Base-by-base conservation (phyloP, 2,797 vertebrate species). In the Sebastes oblongus region DNA sequence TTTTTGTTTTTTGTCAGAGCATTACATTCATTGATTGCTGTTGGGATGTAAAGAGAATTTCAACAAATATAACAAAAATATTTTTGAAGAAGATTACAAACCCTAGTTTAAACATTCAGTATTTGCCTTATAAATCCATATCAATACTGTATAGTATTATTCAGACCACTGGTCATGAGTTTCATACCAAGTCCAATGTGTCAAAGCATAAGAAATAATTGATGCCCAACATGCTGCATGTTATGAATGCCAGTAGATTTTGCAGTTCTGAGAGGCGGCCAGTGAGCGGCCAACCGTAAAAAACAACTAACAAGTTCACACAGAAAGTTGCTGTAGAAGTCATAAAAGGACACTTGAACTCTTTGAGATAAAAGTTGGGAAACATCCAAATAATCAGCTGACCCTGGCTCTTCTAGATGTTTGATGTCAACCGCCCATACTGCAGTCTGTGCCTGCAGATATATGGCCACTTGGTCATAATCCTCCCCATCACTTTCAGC, bases 401-500 rank as follows among this genome's bases (percentile, higher is more conserved):
- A 54, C 59, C 20, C 30, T 25, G 69, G 59, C 10, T 67, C 20
- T 24, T 81, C 42, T 64, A 29, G 74, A 84, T 27, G n/a, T 50
- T 82, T 79, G 16, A 75, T 2, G 55, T 39, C 36, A 61, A 20
- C 18, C 56, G 8, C 22, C 46, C 22, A 29, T 12, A 50, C 24
- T 22, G 13, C 7, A 16, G 27, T 9, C 54, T 58, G 6, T 34
- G 9, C 62, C 55, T n/a, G 46, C 25, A 80, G 73, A 66, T 68
- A 55, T 69, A 30, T n/a, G 32, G 72, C 39, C 29, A 20, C 69
- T 61, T 9, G 11, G 14, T 77, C 32, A 25, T 92, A 90, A 93
- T 90, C 86, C 87, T 68, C 6, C 10, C 10, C 80, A 75, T 80
- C 84, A 77, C 77, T 77, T 72, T 81, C 65, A 80, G 70, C 72